Evolutionary conservation across 2,113 vertebrate species (phyloP), one percentile per base, ranked within the genome.

Genomic region (Aegotheles bennettii): DNA sequence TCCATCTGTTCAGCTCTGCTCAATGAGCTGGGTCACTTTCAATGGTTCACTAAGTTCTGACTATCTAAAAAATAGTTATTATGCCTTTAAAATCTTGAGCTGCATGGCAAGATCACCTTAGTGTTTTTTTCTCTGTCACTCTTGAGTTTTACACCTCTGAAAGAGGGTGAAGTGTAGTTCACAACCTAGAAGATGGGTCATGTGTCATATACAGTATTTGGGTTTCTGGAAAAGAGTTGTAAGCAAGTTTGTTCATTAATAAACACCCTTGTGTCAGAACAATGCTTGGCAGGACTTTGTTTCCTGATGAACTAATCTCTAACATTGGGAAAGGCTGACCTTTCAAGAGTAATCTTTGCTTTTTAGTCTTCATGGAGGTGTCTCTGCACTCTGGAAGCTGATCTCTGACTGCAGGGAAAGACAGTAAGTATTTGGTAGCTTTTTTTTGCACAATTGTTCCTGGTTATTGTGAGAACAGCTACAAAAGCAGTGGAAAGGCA

Each of bases 11-110:
- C 97, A 94, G 96, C 96, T 98, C 95, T 74, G 96, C 95, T 98
- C 98, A 98, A 86, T 96, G 98, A 98, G 96, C 97, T 97, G 97
- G 97, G 97, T 97, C 97, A 97, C 95, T 98, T 98, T 97, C 92
- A 97, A 97, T 81, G 98, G 98, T 98, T 98, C 97, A 97, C 94
- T 98, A 97, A 96, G 57, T 97, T 96, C 97, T 97, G 98, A 97
- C 97, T 98, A 97, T 97, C 97, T 98, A 97, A 98, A 98, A 98
- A 97, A 97, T 97, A 98, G 97, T 96, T 98, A 97, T 98, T 98
- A 97, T 96, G 95, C 97, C 98, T 97, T 97, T 97, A 97, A 98
- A 97, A 95, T 96, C 97, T 97, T 81, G 75, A 97, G 85, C 90
- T 97, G 86, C 90, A 96, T 16, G 31, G 81, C 87, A 97, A 95